These are phyloP conservation scores for Synergus gifuensis DNA, from an alignment of 2,888 invertebrate species.

Conservation along the genomic window DNA sequence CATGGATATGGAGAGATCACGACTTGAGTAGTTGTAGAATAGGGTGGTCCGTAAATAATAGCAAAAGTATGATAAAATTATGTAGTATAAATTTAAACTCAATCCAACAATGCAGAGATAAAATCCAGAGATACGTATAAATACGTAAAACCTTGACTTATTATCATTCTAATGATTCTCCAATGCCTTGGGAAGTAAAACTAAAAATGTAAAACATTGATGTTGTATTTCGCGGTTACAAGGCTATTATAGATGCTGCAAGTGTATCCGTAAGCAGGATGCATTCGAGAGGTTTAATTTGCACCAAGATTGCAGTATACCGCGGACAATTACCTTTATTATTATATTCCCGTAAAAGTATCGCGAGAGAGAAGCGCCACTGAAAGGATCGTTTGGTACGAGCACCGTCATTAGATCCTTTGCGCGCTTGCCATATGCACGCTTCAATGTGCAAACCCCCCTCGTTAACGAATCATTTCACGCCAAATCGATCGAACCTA, in stretches of 20 bases:
- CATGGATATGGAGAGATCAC: conserved; percentile 18
- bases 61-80: no score
- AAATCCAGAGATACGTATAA: no score
- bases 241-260: background rate
- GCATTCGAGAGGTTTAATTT: conserved; percentile 32
- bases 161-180: no score
- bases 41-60: no score
- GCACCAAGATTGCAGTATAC: conserved; percentile 35
- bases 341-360: conserved; percentile 41
- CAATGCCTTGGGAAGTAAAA: background rate
- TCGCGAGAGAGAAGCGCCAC: conserved; percentile 37
- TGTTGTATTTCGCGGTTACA: conserved; percentile 17
- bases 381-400: conserved; percentile 38
- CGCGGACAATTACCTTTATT: conserved; percentile 36
- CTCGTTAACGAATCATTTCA: conserved; percentile 42
- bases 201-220: background rate
- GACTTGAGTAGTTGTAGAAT: background rate
- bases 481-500: conserved; percentile 35
- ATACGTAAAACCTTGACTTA: no score
- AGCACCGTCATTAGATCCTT: conserved; percentile 40
- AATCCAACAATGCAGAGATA: no score
- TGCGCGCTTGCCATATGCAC: conserved; percentile 41
- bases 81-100: no score
- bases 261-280: conserved; percentile 22
- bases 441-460: conserved; percentile 41